Base-by-base conservation (phyloP, 2,888 invertebrate genomes). In the Leucophenga maculata region DNA sequence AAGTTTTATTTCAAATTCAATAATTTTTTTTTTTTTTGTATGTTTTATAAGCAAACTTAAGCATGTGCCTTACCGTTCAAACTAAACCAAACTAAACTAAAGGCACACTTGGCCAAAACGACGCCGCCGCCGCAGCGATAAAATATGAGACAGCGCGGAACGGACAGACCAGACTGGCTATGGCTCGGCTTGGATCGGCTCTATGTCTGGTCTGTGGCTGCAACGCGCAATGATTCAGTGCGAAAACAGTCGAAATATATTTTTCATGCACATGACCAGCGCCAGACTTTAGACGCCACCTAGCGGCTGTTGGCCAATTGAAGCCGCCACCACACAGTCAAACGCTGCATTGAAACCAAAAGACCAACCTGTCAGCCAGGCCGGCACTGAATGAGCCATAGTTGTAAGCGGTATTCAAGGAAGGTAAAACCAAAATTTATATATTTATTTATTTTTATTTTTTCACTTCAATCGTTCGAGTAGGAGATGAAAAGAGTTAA, bases 141-240 rank as follows among this genome's bases (percentile, higher is more conserved):
- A 85, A 83, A 77, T 78, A 84, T 78, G 83, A 78, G 82, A 82
- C 80, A 85, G 72, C 82, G 44, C 26, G 55, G 70, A 64, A 39
- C 39, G 39, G 39, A 39, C 39, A 39, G 39, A 39, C 39, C 8
- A 39, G 39, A 39, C 39, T 39, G 8, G 39, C 39, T 39, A 9
- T 39, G 39, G 39, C 39, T 39, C n/a, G n/a, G 39, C 1, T 9
- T 39, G 39, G 39, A 3, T 39, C 1, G 3, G 11, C 39, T 39
- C 6, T 39, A 39, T 39, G 39, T 39, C 39, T 39, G 80, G 75
- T 16, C 62, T 54, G 16, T 46, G 48, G 32, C 68, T n/a, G n/a
- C n/a, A n/a, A n/a, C 65, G 69, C 70, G 64, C 68, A 78, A 74
- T 85, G 85, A 85, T 85, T 85, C 85, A 85, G 84, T 83, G 76